Base-by-base conservation (phyloP, 30 jellyfish, hydroid and myxozoan species). In the Mastigias papua region DNA sequence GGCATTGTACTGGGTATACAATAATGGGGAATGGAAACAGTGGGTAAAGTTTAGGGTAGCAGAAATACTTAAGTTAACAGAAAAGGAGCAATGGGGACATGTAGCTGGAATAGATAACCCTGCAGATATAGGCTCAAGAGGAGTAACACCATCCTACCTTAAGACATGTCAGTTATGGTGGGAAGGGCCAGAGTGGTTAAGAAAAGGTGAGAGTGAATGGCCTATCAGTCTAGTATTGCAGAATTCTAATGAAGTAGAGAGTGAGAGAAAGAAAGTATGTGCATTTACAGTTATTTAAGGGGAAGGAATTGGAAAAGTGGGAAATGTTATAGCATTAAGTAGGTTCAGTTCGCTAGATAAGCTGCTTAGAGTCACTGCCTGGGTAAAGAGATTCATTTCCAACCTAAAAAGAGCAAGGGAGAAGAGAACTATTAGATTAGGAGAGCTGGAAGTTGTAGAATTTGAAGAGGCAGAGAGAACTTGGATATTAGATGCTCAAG, bases 401-500 rank as follows among this genome's bases (percentile, higher is more conserved):
- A 86, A 86, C 31, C 42, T 72, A n/a, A 86, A 86, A 64, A 11
- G 69, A 21, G 61, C 61, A 60, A 51, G 64, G 26, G 82, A 58
- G n/a, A 78, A 65, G 32, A 32, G 33, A 20, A 65, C 54, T 10
- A 21, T 60, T 46, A 42, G 48, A 16, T 27, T 71, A 37, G 82
- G 71, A 42, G 13, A 48, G 25, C 34, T 61, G 13, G 46, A 73
- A 9, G 64, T 50, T 13, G 64, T 20, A 23, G 89, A 86, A 48
- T 8, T 86, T 1, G 60, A 69, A n/a, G 57, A 20, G 21, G 88
- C 94, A 86, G 94, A 86, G 61, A 35, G 33, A 11, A 20, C 1
- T 15, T 86, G 73, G 89, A 73, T 74, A 27, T 49, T 27, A 22
- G 89, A 86, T 72, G 80, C 82, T 2, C 94, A 86, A 49, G 50